Evolutionary conservation across 2,113 vertebrate genomes (phyloP).

Genomic region (Thermophis baileyi): DNA sequence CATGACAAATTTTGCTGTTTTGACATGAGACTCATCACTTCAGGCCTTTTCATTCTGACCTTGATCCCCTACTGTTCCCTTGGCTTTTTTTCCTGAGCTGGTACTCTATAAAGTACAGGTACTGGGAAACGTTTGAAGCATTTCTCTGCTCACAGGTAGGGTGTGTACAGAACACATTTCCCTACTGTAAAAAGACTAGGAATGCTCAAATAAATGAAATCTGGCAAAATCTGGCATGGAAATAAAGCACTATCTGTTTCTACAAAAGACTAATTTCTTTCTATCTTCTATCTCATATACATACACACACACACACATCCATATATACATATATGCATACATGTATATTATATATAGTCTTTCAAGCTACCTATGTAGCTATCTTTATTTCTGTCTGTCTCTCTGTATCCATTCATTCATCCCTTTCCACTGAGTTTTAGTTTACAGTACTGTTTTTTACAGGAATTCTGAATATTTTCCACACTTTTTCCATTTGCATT

Average conservation of each 20-base stretch:
- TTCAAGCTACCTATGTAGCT: background rate
- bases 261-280: constrained; percentile 3
- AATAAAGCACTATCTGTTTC: background rate
- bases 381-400: background rate
- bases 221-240: background rate
- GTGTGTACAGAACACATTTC: background rate
- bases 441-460: background rate
- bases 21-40: background rate
- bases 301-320: no score
- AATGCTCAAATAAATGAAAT: background rate
- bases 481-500: background rate
- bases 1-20: background rate
- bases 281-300: background rate
- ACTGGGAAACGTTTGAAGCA: background rate
- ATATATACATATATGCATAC: background rate
- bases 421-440: background rate
- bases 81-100: constrained; percentile 6
- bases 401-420: background rate
- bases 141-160: background rate
- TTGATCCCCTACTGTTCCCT: background rate
- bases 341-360: no score
- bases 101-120: background rate
- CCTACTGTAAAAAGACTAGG: background rate
- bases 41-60: background rate
- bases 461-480: background rate